Base-by-base conservation (phyloP, 2,888 invertebrate genomes). In the Cryptus viduatorius region DNA sequence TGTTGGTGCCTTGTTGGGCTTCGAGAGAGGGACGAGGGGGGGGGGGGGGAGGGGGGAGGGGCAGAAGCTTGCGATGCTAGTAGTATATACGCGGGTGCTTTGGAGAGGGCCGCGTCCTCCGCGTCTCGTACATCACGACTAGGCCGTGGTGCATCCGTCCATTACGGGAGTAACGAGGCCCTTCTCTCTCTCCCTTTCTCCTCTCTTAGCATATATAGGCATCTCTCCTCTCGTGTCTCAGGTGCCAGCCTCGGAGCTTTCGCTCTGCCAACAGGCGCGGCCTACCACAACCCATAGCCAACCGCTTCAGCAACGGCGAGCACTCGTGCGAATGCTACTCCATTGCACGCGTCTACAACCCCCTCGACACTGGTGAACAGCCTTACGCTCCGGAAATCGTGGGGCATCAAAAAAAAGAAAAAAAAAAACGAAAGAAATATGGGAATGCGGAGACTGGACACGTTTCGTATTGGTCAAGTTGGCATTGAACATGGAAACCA, bases 81-180 rank as follows among this genome's bases (percentile, higher is more conserved):
- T 65, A 44, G 56, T 69, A 65, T 56, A 29, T 56, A 50, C 75
- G 75, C 48, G 53, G 73, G 80, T 59, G 84, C 78, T 84, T 80
- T 78, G 76, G 85, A 82, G 85, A 82, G 84, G 71, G 78, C 76
- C 77, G 82, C 84, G 82, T 86, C 82, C 86, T 84, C 73, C 79
- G 86, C 84, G 79, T 85, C 82, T 83, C 86, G 86, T 86, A 85
- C 86, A 86, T 86, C 86, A 85, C 83, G 83, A 84, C 78, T 80
- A 81, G 71, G 80, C 79, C 75, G 75, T 76, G 78, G 80, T 78
- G 81, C 83, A 86, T 86, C 85, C 83, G 85, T 86, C 86, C 85
- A 86, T 86, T 86, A 86, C 82, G 64, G 65, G 71, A 84, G 84
- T 84, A 84, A 84, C 84, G 84, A 84, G 69, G 46, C 68, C 68